phyloP scores from a whole-genome alignment of 2,113 vertebrate species.

The Phasianus colchicus region DNA sequence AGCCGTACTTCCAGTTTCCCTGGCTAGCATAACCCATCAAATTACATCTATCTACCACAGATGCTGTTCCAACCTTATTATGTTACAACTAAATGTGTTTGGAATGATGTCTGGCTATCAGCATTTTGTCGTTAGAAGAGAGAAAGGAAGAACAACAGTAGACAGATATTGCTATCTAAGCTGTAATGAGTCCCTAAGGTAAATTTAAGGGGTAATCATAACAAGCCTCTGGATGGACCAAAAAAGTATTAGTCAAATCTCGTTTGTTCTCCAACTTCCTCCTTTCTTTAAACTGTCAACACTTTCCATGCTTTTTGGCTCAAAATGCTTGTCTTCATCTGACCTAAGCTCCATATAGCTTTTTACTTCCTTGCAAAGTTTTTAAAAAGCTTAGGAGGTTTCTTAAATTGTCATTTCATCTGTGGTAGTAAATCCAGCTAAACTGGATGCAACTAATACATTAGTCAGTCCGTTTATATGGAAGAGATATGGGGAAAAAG shows the following conservation, averaged over 20 bases:
- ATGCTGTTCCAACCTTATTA: conserved; percentile 26
- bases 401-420: conserved; percentile 24
- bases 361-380: conserved; percentile 44
- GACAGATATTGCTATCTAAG: conserved; percentile 33
- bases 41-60: conserved; percentile 22
- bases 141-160: conserved; percentile 36
- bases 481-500: not conserved
- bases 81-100: conserved; percentile 29
- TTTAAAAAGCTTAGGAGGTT: conserved; percentile 42
- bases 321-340: conserved; percentile 9
- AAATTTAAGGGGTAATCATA: conserved; percentile 37
- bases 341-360: conserved; percentile 31
- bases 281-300: conserved; percentile 63
- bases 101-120: conserved; percentile 46
- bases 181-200: conserved; percentile 34
- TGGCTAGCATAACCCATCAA: not conserved
- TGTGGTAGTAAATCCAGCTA: not conserved
- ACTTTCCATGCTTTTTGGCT: conserved; percentile 37
- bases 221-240: conserved; percentile 41
- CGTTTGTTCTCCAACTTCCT: conserved; percentile 20
- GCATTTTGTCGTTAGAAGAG: conserved; percentile 36
- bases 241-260: conserved; percentile 33
- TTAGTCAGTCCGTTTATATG: not conserved
- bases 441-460: not conserved
- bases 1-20: not conserved